Conservation (phyloP, 2,797 vertebrate genomes). For the Xerus rutilus region DNA sequence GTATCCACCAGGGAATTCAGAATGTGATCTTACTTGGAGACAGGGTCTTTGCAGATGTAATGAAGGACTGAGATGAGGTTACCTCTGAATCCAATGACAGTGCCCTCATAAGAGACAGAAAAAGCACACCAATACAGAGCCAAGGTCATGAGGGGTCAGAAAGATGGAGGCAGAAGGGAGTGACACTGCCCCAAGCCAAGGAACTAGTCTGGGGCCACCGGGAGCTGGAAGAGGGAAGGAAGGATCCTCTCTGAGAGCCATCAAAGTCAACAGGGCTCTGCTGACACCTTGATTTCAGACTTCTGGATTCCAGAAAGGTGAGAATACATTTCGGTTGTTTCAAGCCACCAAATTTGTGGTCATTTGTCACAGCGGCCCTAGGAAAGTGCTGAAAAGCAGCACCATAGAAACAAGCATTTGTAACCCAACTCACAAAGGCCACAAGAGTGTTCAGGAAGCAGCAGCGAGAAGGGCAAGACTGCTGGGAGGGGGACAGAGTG, state of each 20-base stretch:
- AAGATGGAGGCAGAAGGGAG: neutral
- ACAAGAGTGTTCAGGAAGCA: neutral
- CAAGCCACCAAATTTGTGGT: neutral
- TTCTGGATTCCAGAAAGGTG: neutral
- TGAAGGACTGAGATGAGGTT: neutral
- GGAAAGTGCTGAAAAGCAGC: neutral
- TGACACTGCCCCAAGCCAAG: neutral
- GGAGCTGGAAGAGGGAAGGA: neutral
- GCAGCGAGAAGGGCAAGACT: neutral
- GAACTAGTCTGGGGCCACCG: neutral
- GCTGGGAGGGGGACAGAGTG: neutral
- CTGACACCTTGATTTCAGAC: neutral
- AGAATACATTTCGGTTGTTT: neutral
- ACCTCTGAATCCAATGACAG: neutral
- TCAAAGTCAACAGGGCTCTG: neutral
- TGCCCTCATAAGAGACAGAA: neutral
- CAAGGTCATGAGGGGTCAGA: no score
- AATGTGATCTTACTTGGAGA: neutral
- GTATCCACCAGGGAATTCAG: neutral
- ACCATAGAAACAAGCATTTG: neutral
- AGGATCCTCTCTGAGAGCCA: neutral
- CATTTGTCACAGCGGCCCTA: neutral
- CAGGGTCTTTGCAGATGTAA: neutral
- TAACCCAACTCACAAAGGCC: accelerated
- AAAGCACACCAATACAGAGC: neutral